Evolutionary conservation across 2,113 vertebrate species (phyloP).

Genomic region (Poeciliopsis turrubarensis): DNA sequence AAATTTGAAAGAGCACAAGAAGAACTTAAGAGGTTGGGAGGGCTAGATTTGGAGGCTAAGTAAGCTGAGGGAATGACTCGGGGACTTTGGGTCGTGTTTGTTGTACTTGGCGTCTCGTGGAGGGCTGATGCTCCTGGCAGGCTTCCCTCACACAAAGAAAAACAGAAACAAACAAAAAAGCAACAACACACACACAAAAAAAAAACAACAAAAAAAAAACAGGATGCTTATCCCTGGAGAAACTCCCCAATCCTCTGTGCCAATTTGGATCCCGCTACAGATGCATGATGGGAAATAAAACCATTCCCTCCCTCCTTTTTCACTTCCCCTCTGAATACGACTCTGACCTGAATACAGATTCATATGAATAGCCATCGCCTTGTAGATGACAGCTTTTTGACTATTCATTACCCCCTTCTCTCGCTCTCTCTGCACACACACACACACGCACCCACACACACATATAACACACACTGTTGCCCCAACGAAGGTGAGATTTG

Average conservation of each 20-base stretch:
- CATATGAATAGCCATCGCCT: constrained; percentile 56
- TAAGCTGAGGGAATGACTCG: constrained; percentile 37
- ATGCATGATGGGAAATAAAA: constrained; percentile 80
- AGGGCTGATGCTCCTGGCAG: constrained; percentile 56
- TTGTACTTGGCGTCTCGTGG: constrained; percentile 28
- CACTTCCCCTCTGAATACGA: constrained; percentile 55
- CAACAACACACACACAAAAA: constrained; percentile 9
- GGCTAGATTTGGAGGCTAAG: constrained; percentile 19
- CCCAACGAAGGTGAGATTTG: constrained; percentile 65
- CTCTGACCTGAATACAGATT: constrained; percentile 81
- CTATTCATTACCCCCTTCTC: constrained; percentile 38
- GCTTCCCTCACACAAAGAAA: constrained; percentile 44
- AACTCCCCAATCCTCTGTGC: constrained; percentile 69
- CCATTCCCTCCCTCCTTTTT: constrained; percentile 55
- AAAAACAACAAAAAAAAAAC: not conserved
- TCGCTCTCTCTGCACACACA: constrained; percentile 1
- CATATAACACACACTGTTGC: not conserved
- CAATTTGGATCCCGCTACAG: constrained; percentile 76
- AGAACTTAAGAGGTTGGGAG: constrained; percentile 24
- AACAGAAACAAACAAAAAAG: constrained; percentile 4
- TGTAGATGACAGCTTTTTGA: constrained; percentile 40
- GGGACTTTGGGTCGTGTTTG: constrained; percentile 32
- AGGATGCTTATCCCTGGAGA: constrained; percentile 73
- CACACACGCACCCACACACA: too few species aligned
- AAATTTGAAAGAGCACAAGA: constrained; percentile 29